Evolutionary conservation across 2,113 vertebrate genomes (phyloP).

Genomic region (Chloebia gouldiae): DNA sequence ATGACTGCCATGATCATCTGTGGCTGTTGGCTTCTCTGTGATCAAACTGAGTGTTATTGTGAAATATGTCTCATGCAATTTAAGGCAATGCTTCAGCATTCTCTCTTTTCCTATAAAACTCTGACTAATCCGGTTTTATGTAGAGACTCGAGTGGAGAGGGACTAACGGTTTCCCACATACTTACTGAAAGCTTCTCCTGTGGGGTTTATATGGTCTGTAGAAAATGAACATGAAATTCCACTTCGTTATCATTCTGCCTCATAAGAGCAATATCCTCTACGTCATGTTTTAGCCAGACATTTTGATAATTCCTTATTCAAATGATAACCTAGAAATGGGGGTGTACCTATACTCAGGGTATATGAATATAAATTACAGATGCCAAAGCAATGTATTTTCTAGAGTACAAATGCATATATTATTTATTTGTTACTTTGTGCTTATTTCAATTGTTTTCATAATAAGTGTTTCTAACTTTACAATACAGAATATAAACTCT

Average conservation of each 20-base stretch:
- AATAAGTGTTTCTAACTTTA: background rate
- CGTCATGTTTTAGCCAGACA: background rate
- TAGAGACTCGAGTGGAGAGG: background rate
- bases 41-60: background rate
- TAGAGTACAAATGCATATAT: background rate
- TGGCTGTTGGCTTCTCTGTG: slow-evolving; percentile 44
- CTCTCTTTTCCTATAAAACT: background rate
- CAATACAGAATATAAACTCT: background rate
- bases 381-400: background rate
- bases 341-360: background rate
- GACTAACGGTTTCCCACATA: background rate
- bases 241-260: background rate
- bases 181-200: background rate
- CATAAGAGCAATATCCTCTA: background rate
- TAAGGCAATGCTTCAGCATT: background rate
- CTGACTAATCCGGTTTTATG: background rate
- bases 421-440: background rate
- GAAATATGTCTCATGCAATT: background rate
- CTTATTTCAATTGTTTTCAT: background rate
- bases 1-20: fast-evolving
- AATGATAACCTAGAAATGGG: background rate
- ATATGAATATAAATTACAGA: background rate
- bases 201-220: background rate
- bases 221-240: background rate
- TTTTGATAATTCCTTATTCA: background rate